Percentiles rank a stretch among this genome's conserved stretches.
Conservation (phyloP, 1,140 invertebrate genomes). For the Samia ricini region DNA sequence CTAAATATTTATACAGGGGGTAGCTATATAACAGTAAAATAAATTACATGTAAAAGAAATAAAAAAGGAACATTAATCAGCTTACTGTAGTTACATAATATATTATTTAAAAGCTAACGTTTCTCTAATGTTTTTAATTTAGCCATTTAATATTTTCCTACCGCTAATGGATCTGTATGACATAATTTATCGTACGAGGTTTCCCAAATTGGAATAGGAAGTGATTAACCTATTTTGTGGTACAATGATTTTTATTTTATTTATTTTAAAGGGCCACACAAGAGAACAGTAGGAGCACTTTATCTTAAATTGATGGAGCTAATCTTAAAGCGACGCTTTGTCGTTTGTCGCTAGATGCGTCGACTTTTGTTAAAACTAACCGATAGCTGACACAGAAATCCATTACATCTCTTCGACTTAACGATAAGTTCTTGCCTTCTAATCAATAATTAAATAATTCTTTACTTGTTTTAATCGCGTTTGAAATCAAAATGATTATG, state of each 20-base stretch:
- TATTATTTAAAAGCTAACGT: slow-evolving; percentile 3
- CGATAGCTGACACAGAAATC: slow-evolving; percentile 32
- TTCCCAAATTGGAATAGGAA: neutral
- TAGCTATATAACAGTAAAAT: no score
- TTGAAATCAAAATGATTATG: neutral
- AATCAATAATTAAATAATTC: slow-evolving; percentile 8
- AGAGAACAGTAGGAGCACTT: slow-evolving; percentile 44
- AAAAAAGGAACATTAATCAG: neutral
- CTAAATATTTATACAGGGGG: no score
- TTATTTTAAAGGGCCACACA: slow-evolving; percentile 39
- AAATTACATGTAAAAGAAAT: no score
- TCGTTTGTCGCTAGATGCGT: slow-evolving; percentile 40
- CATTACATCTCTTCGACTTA: slow-evolving; percentile 21
- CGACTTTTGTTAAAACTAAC: slow-evolving; percentile 29
- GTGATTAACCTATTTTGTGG: neutral
- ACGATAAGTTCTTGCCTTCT: neutral
- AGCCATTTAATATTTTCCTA: neutral
- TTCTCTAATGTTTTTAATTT: neutral
- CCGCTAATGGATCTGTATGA: neutral
- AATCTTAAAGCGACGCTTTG: slow-evolving; percentile 56
- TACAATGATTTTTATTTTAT: neutral
- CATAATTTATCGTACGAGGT: neutral
- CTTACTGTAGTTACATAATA: neutral
- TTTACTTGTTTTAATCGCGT: slow-evolving; percentile 10
- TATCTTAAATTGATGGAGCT: slow-evolving; percentile 60